A percentile compares a stretch with the other conserved stretches of the same genome.
phyloP scores from a whole-genome alignment of 2,888 invertebrate genomes.

The Antheraea assamensis region DNA sequence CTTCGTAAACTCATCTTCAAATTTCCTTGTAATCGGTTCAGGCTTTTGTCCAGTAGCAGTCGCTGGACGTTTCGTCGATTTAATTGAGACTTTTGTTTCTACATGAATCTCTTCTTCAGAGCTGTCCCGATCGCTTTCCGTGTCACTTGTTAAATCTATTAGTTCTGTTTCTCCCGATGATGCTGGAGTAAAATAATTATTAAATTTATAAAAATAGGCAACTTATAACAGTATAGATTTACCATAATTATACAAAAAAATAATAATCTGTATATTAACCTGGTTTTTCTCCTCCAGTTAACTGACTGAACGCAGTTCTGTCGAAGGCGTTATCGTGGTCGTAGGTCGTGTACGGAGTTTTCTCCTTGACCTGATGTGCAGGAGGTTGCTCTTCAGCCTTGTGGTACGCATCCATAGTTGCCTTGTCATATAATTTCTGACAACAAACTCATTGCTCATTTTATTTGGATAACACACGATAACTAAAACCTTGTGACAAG shows the following conservation, averaged over 20 bases:
- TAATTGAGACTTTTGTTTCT: conserved; percentile 25
- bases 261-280: too few relatives aligned
- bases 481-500: background rate
- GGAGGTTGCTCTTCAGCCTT: conserved; percentile 50
- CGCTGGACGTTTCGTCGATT: conserved; percentile 28
- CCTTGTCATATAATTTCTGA: conserved; percentile 68
- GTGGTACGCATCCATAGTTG: conserved; percentile 63
- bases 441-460: background rate
- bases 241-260: too few relatives aligned
- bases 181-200: conserved; percentile 39
- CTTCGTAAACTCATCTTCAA: background rate
- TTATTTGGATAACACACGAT: background rate
- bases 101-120: conserved; percentile 41
- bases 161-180: conserved; percentile 61
- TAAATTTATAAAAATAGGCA: background rate
- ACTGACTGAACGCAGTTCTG: conserved; percentile 66
- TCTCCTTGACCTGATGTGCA: conserved; percentile 54
- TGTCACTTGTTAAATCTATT: conserved; percentile 46
- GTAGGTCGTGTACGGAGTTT: conserved; percentile 54
- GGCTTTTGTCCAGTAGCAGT: conserved; percentile 21
- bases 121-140: conserved; percentile 28
- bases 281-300: conserved; percentile 61
- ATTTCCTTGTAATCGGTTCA: background rate
- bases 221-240: background rate
- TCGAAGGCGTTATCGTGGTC: conserved; percentile 65